A percentile compares a stretch with the other conserved stretches of the same genome.
phyloP scores from a whole-genome alignment of 2,797 vertebrate genomes.

The Anguilla obscura region DNA sequence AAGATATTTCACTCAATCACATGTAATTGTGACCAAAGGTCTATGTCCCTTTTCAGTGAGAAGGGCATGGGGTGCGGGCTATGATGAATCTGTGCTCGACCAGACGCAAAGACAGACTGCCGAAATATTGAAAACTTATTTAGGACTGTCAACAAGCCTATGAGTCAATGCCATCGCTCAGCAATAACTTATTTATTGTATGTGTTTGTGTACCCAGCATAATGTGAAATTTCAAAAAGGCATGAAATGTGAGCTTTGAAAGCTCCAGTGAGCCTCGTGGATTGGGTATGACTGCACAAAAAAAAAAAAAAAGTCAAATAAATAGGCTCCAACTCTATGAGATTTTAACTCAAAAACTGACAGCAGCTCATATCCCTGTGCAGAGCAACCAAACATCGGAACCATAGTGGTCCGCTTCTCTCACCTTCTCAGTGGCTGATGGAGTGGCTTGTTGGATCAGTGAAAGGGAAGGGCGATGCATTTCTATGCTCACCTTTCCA shows the following conservation, averaged over 20 bases:
- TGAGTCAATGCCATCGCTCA: not conserved
- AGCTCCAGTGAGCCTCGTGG: not conserved
- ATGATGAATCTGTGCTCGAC: not conserved
- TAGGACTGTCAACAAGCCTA: not conserved
- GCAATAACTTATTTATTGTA: not conserved
- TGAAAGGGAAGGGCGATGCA: not conserved
- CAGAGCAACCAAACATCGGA: not conserved
- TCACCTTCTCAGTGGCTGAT: not conserved
- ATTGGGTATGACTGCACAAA: not conserved
- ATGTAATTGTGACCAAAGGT: not conserved
- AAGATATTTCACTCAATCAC: no score
- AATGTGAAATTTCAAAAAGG: not conserved
- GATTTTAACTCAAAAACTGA: not conserved
- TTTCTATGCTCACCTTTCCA: not conserved
- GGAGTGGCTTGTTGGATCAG: not conserved
- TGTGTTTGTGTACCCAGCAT: not conserved
- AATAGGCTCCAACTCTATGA: not conserved
- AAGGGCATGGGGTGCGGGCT: not conserved
- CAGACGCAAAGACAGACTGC: not conserved
- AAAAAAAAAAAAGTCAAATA: not conserved
- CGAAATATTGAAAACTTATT: not conserved
- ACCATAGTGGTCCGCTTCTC: not conserved
- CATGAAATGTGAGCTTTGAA: not conserved
- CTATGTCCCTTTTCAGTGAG: not conserved
- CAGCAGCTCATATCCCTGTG: not conserved